Conservation (phyloP, 2,113 vertebrate species). For the Bambusicola thoracicus region DNA sequence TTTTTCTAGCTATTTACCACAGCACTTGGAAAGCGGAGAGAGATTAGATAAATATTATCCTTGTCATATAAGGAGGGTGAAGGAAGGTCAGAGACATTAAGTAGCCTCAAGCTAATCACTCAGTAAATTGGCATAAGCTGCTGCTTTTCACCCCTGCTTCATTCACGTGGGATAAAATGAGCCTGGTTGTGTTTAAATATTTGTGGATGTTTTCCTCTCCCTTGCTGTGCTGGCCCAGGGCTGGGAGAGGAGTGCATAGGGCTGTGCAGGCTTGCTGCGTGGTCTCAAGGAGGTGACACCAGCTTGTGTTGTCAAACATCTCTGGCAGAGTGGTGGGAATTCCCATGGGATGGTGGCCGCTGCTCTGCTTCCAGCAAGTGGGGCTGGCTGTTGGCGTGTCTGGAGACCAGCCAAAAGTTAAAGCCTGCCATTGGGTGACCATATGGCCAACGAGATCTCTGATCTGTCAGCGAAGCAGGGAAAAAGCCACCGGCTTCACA, state of each 20-base stretch:
- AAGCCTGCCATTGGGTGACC: neutral
- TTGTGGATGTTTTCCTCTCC: neutral
- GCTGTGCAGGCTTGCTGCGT: neutral
- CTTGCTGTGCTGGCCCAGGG: neutral
- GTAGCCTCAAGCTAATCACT: constrained; percentile 18
- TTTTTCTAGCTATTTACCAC: neutral
- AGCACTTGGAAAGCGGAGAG: neutral
- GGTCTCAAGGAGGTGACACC: neutral
- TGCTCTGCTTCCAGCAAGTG: neutral
- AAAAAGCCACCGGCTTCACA: neutral
- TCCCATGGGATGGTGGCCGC: neutral
- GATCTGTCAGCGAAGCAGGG: accelerated
- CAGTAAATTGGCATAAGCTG: constrained; percentile 12
- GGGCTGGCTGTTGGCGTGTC: neutral
- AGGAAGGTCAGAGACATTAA: constrained; percentile 12
- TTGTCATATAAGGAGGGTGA: neutral
- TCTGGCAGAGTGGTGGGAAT: neutral
- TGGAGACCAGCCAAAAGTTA: neutral
- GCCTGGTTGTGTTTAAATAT: neutral
- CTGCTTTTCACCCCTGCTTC: neutral
- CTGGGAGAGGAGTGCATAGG: neutral
- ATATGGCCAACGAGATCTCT: accelerated
- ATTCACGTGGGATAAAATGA: neutral
- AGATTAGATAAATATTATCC: constrained; percentile 25
- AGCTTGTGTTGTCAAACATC: neutral